phyloP scores from a whole-genome alignment of 2,797 vertebrate genomes.

The Pseudopleuronectes americanus region DNA sequence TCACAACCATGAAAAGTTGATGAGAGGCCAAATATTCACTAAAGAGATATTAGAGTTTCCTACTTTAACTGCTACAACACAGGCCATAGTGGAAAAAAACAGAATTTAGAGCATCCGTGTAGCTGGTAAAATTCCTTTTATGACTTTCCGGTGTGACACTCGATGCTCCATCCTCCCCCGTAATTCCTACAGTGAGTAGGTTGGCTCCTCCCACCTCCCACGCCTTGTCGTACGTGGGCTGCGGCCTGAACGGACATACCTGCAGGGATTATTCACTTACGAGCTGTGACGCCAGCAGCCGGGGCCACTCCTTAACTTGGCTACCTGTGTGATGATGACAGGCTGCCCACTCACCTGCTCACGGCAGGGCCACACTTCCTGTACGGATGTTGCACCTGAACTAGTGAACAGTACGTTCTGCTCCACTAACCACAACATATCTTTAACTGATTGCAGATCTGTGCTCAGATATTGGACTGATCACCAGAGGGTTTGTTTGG shows the following conservation, averaged over 20 bases:
- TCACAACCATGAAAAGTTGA: neutral
- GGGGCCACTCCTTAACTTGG: conserved; percentile 74
- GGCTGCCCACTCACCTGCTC: conserved; percentile 78
- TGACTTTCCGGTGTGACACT: conserved; percentile 67
- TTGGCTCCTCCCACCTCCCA: conserved; percentile 70
- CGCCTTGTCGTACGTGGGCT: conserved; percentile 61
- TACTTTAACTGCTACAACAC: neutral
- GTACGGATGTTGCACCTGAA: conserved; percentile 38
- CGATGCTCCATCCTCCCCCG: conserved; percentile 49
- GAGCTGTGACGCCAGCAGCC: conserved; percentile 72
- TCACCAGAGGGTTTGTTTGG: conserved; percentile 1
- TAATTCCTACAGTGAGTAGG: conserved; percentile 57
- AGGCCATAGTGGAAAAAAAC: conserved; percentile 45
- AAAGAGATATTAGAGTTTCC: neutral
- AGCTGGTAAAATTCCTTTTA: conserved; percentile 68
- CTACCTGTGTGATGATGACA: conserved; percentile 75
- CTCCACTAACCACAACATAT: conserved; percentile 16
- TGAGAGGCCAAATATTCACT: conserved; percentile 1
- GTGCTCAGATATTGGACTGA: conserved; percentile 26
- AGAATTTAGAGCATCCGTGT: conserved; percentile 27
- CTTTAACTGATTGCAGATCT: conserved; percentile 32
- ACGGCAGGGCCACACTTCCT: conserved; percentile 65
- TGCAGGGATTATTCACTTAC: conserved; percentile 67
- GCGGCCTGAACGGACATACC: conserved; percentile 73
- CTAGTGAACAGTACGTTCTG: conserved; percentile 48